Conservation (phyloP, 1,140 invertebrate species). For the Ceratina calcarata region DNA sequence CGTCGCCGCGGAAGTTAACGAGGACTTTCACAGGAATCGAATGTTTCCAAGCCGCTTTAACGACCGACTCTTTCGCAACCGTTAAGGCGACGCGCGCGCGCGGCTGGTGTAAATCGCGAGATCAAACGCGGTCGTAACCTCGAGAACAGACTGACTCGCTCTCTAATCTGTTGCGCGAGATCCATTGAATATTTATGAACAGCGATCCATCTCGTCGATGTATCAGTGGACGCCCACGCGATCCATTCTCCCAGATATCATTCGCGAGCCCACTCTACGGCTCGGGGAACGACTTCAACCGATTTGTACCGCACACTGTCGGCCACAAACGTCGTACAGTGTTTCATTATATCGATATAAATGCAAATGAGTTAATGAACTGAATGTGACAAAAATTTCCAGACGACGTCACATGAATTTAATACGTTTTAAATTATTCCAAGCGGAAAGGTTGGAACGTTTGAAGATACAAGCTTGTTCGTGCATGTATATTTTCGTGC, state of each 20-base stretch:
- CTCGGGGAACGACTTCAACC: not conserved
- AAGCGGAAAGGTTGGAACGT: no score
- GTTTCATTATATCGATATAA: no score
- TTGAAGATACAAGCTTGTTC: no score
- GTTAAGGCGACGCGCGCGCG: not conserved
- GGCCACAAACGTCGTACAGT: not conserved
- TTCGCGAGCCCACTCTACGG: not conserved
- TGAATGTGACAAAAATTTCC: no score
- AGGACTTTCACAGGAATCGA: not conserved
- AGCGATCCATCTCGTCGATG: not conserved
- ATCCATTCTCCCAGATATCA: not conserved
- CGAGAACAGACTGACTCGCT: not conserved
- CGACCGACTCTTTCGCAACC: not conserved
- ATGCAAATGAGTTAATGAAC: no score
- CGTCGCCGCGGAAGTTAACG: no score
- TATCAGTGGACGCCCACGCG: not conserved
- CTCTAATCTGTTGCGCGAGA: constrained; percentile 11
- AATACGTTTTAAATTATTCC: no score
- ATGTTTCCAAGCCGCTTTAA: not conserved
- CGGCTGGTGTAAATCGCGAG: constrained; percentile 14
- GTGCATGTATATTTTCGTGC: no score
- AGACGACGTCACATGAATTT: no score
- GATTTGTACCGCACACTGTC: not conserved
- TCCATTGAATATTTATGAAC: constrained; percentile 35
- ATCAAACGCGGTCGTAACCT: constrained; percentile 19